Evolutionary conservation across 2,113 vertebrate species (phyloP), one percentile per base, ranked within the genome.

Genomic region (Neoarius graeffei): DNA sequence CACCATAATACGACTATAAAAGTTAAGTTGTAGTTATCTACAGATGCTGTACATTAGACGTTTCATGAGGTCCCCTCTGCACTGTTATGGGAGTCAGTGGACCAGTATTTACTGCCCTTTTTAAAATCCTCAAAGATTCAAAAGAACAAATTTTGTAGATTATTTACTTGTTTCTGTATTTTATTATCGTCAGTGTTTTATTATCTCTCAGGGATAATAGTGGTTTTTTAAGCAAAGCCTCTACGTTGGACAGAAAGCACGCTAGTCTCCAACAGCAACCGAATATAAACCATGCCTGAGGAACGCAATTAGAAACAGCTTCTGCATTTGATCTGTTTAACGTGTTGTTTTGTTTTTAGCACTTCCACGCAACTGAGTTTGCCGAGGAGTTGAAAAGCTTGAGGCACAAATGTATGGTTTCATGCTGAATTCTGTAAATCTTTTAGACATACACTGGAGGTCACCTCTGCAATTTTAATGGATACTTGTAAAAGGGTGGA

Each of bases 271-370:
- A n/a, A 5, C 77, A 73, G 66, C 62, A n/a, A 85, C 52, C 13
- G 8, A 11, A n/a, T 10, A 13, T 35, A 74, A 85, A 54, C 73
- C 42, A 9, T 59, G 56, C 19, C 64, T 81, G 50, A 67, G 62
- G n/a, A 87, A 85, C n/a, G n/a, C 42, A 87, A n/a, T 85, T 87
- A 74, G 14, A 87, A 73, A 74, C 54, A 81, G 25, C 54, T 27
- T 48, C 60, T 57, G n/a, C 25, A 20, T 81, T 30, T 74, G 23
- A 60, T 84, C 66, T 48, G 30, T 85, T 60, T 74, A 81, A 81
- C 59, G 17, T 56, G 48, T 23, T 30, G 17, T 35, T 59, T 23
- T 25, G 9, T 27, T 85, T 35, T 56, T 30, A 84, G 14, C 4
- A 35, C 19, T 56, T 27, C 17, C 19, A 56, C n/a, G 15, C n/a